A percentile compares a stretch with the other conserved stretches of the same genome.
These are phyloP conservation scores for Cyrtonyx montezumae DNA, from an alignment of 2,113 vertebrate genomes.

Conservation along the genomic window DNA sequence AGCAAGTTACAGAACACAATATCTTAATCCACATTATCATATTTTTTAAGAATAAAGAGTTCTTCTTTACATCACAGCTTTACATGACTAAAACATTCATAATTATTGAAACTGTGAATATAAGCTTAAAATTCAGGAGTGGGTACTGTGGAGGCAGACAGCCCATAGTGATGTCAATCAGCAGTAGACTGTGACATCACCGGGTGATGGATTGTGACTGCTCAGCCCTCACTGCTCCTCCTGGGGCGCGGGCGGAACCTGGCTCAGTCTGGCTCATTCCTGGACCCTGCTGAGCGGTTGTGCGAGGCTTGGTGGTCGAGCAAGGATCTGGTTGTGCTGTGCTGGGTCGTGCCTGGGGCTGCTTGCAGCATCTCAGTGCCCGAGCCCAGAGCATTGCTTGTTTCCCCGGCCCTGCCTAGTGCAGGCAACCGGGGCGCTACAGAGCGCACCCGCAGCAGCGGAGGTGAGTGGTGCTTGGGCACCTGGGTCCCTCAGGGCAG, in stretches of 20 bases:
- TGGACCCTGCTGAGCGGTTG: too few species aligned
- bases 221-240: too few species aligned
- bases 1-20: not conserved
- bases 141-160: not conserved
- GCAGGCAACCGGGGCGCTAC: not conserved
- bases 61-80: rapidly evolving
- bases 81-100: not conserved
- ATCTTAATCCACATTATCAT: not conserved
- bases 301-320: too few species aligned
- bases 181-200: too few species aligned
- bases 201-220: not conserved
- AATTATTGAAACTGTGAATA: not conserved
- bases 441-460: not conserved
- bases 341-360: not conserved
- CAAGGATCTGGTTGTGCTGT: not conserved
- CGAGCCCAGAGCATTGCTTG: too few species aligned
- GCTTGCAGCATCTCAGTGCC: not conserved
- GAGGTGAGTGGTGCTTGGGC: not conserved
- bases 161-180: not conserved
- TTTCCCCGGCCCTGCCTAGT: not conserved
- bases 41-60: not conserved
- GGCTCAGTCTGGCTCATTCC: too few species aligned
- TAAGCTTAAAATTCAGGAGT: not conserved
- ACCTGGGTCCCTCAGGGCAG: too few species aligned
- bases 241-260: too few species aligned